phyloP scores from a whole-genome alignment of 2,113 vertebrate species.

The Trogon surrucura region DNA sequence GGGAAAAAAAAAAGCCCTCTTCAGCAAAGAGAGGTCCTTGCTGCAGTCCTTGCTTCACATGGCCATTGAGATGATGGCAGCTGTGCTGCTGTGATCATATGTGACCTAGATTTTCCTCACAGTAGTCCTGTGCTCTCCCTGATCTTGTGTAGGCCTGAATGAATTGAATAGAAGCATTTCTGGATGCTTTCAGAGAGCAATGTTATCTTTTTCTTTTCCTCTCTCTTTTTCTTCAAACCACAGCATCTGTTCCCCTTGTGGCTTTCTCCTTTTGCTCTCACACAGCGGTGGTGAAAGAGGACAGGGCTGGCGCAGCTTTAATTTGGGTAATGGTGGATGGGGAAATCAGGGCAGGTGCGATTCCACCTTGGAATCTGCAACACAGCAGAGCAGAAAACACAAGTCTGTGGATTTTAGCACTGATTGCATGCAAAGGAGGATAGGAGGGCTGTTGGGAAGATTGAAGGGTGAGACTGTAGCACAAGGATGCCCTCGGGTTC shows the following conservation, averaged over 20 bases:
- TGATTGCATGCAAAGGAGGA: neutral
- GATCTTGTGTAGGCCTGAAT: conserved; percentile 16
- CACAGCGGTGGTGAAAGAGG: conserved; percentile 31
- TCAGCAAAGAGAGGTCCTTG: neutral
- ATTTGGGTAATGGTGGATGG: conserved; percentile 50
- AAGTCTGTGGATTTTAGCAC: neutral
- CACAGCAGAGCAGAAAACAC: neutral
- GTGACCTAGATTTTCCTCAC: conserved; percentile 60
- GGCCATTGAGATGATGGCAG: conserved; percentile 30
- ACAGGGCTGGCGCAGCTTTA: conserved; percentile 16
- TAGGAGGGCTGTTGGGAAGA: neutral
- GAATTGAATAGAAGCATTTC: conserved; percentile 31
- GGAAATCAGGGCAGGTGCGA: conserved; percentile 48
- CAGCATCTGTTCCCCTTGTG: conserved; percentile 49
- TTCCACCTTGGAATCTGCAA: neutral
- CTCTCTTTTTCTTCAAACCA: conserved; percentile 46
- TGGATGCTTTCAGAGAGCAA: conserved; percentile 59
- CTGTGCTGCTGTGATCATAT: conserved; percentile 44
- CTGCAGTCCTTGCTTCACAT: conserved; percentile 20
- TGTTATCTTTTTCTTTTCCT: conserved; percentile 14
- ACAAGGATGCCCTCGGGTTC: neutral
- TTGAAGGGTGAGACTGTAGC: neutral
- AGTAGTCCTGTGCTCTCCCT: conserved; percentile 32
- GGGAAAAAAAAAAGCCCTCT: neutral
- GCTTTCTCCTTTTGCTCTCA: conserved; percentile 50